Evolutionary conservation across 1,140 invertebrate genomes (phyloP).

Genomic region (Melipona quadrifasciata): DNA sequence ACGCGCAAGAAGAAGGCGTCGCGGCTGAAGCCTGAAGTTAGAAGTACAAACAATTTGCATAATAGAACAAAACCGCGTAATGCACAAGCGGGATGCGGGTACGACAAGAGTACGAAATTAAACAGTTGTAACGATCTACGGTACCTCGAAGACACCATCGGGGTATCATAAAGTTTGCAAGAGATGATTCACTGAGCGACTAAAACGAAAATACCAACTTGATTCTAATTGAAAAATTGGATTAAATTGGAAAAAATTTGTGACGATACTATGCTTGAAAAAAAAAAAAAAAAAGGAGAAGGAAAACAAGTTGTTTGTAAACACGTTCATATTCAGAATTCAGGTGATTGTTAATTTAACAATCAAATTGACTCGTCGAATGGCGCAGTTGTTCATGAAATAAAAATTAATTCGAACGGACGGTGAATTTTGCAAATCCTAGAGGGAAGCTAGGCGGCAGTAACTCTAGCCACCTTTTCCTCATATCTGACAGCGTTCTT

Average conservation of each 20-base stretch:
- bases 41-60: slow-evolving; percentile 3
- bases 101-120: not conserved
- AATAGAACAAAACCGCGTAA: not conserved
- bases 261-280: too few species aligned
- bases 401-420: too few species aligned
- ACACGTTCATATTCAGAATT: too few species aligned
- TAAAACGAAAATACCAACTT: not conserved
- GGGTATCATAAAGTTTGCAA: too few species aligned
- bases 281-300: too few species aligned
- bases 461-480: not conserved
- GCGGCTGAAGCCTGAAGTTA: not conserved
- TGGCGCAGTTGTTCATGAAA: too few species aligned
- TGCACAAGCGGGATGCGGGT: not conserved
- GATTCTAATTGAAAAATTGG: not conserved
- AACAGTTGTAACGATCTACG: not conserved
- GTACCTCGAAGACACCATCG: not conserved
- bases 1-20: not conserved
- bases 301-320: too few species aligned
- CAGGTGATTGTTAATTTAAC: too few species aligned
- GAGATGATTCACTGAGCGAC: not conserved
- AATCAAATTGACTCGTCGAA: too few species aligned
- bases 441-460: too few species aligned
- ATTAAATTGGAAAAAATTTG: too few species aligned
- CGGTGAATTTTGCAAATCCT: slow-evolving; percentile 9
- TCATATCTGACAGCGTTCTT: slow-evolving; percentile 26